These are phyloP conservation scores for Ceratoteleas bidentatus DNA, from an alignment of 1,140 invertebrate species.

Conservation along the genomic window DNA sequence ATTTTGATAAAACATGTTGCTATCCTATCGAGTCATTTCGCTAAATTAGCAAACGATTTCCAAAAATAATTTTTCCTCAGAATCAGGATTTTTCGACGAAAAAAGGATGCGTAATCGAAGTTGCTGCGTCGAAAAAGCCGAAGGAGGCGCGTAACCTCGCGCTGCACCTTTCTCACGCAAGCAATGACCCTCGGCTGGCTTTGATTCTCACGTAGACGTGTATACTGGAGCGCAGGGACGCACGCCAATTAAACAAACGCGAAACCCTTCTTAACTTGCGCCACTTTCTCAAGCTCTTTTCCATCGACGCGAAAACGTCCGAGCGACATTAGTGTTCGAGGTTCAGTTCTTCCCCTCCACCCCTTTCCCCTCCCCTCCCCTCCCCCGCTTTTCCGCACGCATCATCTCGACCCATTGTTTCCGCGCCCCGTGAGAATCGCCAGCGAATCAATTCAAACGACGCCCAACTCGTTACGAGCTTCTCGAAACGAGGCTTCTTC, in stretches of 20 bases:
- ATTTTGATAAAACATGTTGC: too few relatives aligned
- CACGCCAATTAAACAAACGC: constrained; percentile 37
- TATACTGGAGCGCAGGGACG: constrained; percentile 25
- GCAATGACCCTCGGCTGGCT: constrained; percentile 37
- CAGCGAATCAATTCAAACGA: too few relatives aligned
- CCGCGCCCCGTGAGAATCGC: background rate
- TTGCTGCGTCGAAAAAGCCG: background rate
- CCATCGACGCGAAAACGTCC: constrained; percentile 16
- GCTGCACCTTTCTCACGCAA: constrained; percentile 46
- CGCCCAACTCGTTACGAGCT: too few relatives aligned
- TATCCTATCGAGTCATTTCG: too few relatives aligned
- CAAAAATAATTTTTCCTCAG: background rate
- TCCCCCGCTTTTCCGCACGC: constrained; percentile 17
- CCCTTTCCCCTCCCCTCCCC: too few relatives aligned
- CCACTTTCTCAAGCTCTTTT: constrained; percentile 39
- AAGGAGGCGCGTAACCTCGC: constrained; percentile 20
- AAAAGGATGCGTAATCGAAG: background rate
- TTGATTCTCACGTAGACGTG: constrained; percentile 44
- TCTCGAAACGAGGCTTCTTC: too few relatives aligned
- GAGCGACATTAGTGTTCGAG: background rate
- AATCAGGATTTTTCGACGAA: background rate
- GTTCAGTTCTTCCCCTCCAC: too few relatives aligned
- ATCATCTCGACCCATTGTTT: constrained; percentile 13
- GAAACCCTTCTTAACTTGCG: constrained; percentile 20
- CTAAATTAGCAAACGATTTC: background rate